Evolutionary conservation across 2,797 vertebrate species (phyloP).

Genomic region (Xyrichtys novacula): DNA sequence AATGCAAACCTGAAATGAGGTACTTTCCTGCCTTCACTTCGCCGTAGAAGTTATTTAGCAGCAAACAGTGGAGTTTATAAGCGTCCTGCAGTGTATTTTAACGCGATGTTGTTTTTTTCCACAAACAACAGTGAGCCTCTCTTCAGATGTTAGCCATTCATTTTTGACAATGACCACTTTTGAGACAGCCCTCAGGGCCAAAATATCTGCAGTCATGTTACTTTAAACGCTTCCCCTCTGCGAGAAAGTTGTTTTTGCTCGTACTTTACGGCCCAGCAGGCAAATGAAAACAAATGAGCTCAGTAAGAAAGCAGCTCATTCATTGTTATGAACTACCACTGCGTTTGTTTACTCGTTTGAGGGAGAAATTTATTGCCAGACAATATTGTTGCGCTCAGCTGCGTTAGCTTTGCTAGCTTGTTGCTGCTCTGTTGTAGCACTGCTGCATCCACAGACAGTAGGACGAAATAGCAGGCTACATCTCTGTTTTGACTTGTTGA

Average conservation of each 20-base stretch:
- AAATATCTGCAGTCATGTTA: slow-evolving; percentile 56
- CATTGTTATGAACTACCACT: slow-evolving; percentile 62
- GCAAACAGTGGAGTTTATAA: slow-evolving; percentile 2
- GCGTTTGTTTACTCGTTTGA: slow-evolving; percentile 68
- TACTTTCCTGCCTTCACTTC: slow-evolving; percentile 65
- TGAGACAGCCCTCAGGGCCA: slow-evolving; percentile 63
- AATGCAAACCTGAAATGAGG: slow-evolving; percentile 72
- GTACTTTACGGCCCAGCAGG: slow-evolving; percentile 48
- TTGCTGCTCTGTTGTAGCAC: slow-evolving; percentile 32
- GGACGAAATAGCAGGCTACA: slow-evolving; percentile 12
- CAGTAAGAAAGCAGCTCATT: slow-evolving; percentile 70
- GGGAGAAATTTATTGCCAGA: slow-evolving; percentile 13
- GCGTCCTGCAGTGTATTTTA: slow-evolving; percentile 15
- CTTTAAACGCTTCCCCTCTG: slow-evolving; percentile 51
- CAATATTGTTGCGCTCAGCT: slow-evolving; percentile 5
- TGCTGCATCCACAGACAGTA: slow-evolving; percentile 20
- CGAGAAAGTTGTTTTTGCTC: slow-evolving; percentile 52
- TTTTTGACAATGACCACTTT: slow-evolving; percentile 72
- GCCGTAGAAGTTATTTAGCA: slow-evolving; percentile 44
- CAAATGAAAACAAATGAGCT: slow-evolving; percentile 74
- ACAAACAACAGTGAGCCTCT: slow-evolving; percentile 51
- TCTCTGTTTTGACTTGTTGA: slow-evolving; percentile 49
- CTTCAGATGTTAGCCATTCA: slow-evolving; percentile 63
- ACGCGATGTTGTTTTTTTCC: slow-evolving; percentile 42
- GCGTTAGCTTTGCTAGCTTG: slow-evolving; percentile 41